Percentiles rank a stretch among this genome's conserved stretches.
Conservation (phyloP, 2,113 vertebrate genomes). For the Paraplagusia blochii region DNA sequence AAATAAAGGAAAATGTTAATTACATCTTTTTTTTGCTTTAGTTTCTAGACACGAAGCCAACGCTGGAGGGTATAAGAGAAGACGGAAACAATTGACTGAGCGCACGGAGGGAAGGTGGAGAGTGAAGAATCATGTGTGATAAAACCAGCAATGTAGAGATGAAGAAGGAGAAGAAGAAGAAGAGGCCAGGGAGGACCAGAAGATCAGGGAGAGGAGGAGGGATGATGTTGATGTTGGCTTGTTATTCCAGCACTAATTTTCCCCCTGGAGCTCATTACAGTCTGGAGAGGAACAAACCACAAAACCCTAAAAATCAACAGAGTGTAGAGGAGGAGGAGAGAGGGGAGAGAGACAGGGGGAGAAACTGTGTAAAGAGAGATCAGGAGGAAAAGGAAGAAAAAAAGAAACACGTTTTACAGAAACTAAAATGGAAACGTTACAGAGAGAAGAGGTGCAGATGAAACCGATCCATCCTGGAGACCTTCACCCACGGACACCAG, state of each 20-base stretch:
- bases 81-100: not conserved
- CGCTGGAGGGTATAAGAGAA: conserved; percentile 7
- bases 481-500: too few species aligned
- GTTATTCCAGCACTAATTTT: conserved; percentile 72
- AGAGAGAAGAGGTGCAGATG: not conserved
- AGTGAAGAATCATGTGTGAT: conserved; percentile 6
- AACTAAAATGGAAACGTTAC: not conserved
- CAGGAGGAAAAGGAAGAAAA: conserved; percentile 6
- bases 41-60: not conserved
- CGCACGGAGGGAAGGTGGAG: not conserved
- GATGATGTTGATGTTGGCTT: conserved; percentile 72
- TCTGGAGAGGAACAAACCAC: conserved; percentile 68
- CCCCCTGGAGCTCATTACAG: conserved; percentile 78
- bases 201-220: conserved; percentile 22
- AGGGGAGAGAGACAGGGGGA: not conserved
- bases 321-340: conserved; percentile 36
- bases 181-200: conserved; percentile 14
- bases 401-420: not conserved
- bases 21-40: too few species aligned
- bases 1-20: too few species aligned
- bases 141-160: conserved; percentile 23
- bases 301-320: conserved; percentile 65
- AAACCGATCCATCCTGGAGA: too few species aligned
- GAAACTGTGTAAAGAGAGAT: not conserved
- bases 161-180: conserved; percentile 3